phyloP scores from a whole-genome alignment of 2,797 vertebrate species.

The Falco berigora region DNA sequence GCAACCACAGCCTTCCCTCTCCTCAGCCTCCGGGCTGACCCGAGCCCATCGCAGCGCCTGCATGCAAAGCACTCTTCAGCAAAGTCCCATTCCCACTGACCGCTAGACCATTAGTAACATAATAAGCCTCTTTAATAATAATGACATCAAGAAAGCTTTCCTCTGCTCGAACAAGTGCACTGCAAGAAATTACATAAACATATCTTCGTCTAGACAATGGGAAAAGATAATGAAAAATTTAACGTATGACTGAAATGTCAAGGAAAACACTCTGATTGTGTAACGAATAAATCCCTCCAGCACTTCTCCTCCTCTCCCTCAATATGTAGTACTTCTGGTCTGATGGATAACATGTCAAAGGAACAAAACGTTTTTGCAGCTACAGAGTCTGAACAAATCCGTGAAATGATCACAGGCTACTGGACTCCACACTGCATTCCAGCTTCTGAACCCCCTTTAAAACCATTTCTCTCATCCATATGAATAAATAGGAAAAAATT shows the following conservation, averaged over 20 bases:
- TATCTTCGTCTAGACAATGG: not conserved
- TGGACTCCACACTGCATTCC: not conserved
- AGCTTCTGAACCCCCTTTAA: not conserved
- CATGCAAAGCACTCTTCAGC: not conserved
- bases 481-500: not conserved
- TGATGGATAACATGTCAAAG: not conserved
- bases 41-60: not conserved
- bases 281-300: not conserved
- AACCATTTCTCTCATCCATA: not conserved
- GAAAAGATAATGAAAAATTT: not conserved
- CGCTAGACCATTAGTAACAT: slow-evolving; percentile 25
- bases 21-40: not conserved
- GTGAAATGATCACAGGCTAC: not conserved
- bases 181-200: not conserved
- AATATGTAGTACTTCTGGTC: not conserved
- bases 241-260: not conserved
- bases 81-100: not conserved
- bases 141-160: not conserved
- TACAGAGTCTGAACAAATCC: not conserved
- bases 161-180: not conserved
- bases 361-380: slow-evolving; percentile 12
- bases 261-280: not conserved
- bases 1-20: not conserved
- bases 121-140: slow-evolving; percentile 16
- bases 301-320: not conserved